Percentiles rank a stretch among this genome's conserved stretches.
Conservation (phyloP, 2,113 vertebrate species). For the Serinus canaria region DNA sequence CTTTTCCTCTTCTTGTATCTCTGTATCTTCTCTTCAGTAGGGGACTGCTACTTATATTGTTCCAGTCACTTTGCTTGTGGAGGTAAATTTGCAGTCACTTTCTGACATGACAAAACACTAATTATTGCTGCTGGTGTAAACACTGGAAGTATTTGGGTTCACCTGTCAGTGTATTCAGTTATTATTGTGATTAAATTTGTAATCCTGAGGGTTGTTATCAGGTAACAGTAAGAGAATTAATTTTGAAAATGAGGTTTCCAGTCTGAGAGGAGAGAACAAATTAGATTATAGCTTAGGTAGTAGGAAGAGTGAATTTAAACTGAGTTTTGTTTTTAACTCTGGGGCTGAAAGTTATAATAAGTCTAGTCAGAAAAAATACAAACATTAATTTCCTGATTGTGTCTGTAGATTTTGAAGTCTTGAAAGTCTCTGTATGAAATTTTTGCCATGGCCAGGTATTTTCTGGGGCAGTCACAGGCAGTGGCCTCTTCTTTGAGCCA, state of each 20-base stretch:
- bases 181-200: neutral
- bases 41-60: neutral
- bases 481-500: slow-evolving; percentile 31
- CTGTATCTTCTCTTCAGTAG: neutral
- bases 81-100: neutral
- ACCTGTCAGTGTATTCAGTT: neutral
- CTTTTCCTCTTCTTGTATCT: neutral
- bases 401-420: slow-evolving; percentile 32
- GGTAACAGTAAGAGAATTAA: neutral
- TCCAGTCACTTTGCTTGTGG: too few species aligned
- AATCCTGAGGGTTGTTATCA: neutral
- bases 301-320: neutral
- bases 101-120: neutral
- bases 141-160: neutral
- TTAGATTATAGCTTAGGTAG: neutral
- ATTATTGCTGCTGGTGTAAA: neutral
- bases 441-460: slow-evolving; percentile 14
- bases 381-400: slow-evolving; percentile 31
- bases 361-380: neutral
- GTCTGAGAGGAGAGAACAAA: neutral
- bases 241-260: neutral
- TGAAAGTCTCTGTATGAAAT: neutral
- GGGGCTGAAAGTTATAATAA: slow-evolving; percentile 33
- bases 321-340: slow-evolving; percentile 19
- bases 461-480: slow-evolving; percentile 60